phyloP scores from a whole-genome alignment of 2,797 vertebrate species.

The Melanogrammus aeglefinus region DNA sequence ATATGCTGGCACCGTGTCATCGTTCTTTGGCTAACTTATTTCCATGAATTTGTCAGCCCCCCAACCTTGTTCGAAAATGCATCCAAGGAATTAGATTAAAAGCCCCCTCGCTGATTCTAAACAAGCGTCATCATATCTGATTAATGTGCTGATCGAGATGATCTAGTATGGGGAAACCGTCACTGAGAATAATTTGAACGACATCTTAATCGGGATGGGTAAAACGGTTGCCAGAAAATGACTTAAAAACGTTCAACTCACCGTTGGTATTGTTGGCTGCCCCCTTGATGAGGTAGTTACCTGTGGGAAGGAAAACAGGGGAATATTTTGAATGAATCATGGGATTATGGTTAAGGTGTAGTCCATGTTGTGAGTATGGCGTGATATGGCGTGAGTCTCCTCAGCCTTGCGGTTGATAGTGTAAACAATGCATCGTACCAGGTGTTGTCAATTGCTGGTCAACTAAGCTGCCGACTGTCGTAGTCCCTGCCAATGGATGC shows the following conservation, averaged over 20 bases:
- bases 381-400: neutral
- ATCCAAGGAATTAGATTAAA: too few species aligned
- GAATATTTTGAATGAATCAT: slow-evolving; percentile 7
- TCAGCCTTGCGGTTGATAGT: neutral
- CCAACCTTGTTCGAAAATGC: neutral
- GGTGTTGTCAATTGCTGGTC: slow-evolving; percentile 31
- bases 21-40: neutral
- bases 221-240: neutral
- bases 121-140: too few species aligned
- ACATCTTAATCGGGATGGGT: neutral
- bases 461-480: slow-evolving; percentile 44
- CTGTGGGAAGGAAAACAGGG: slow-evolving; percentile 32
- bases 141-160: too few species aligned
- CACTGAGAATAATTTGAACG: neutral
- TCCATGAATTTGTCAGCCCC: neutral
- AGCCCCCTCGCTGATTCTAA: too few species aligned
- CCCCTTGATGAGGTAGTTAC: slow-evolving; percentile 15
- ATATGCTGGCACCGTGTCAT: neutral
- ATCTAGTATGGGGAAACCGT: neutral
- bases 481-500: slow-evolving; percentile 28
- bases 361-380: too few species aligned
- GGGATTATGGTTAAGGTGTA: too few species aligned
- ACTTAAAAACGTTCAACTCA: slow-evolving; percentile 38
- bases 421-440: slow-evolving; percentile 11
- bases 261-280: neutral